Percentiles rank a stretch among this genome's conserved stretches.
Evolutionary conservation across 92 coral and sea anemone genomes (phyloP).

Genomic region (Bergia sp.): DNA sequence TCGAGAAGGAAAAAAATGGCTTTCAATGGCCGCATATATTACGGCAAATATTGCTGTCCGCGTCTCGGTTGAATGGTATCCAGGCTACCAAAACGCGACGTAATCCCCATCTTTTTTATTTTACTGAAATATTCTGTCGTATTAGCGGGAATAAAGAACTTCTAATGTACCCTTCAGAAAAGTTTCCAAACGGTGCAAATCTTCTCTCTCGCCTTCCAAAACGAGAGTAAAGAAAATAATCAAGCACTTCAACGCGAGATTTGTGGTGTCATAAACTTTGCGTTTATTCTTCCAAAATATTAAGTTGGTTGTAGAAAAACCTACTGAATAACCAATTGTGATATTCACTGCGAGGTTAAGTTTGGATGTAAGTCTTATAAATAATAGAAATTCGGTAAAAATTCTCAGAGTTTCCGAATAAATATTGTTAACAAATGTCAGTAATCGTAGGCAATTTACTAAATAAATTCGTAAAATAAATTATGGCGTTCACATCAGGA

Average conservation of each 20-base stretch:
- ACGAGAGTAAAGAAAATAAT: not conserved
- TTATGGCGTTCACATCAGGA: not conserved
- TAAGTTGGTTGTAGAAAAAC: not conserved
- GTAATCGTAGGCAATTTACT: not conserved
- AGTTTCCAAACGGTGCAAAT: not conserved
- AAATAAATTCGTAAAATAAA: not conserved
- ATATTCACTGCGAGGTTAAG: not conserved
- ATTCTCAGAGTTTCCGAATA: not conserved
- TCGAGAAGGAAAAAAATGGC: constrained; percentile 20
- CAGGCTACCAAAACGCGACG: constrained; percentile 17
- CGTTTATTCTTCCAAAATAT: not conserved
- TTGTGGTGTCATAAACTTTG: not conserved
- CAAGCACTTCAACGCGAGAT: not conserved
- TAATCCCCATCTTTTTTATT: not conserved
- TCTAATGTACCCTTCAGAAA: not conserved
- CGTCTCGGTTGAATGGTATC: constrained; percentile 49
- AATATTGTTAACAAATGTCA: not conserved
- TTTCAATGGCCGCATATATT: constrained; percentile 49
- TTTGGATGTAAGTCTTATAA: not conserved
- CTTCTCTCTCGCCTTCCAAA: not conserved
- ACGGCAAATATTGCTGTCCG: constrained; percentile 38
- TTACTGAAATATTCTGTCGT: not conserved
- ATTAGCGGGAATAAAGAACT: not conserved
- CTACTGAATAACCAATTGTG: constrained; percentile 15
- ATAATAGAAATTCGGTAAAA: not conserved